These are phyloP conservation scores for Grallaria varia DNA, from an alignment of 2,113 vertebrate genomes.

Conservation along the genomic window DNA sequence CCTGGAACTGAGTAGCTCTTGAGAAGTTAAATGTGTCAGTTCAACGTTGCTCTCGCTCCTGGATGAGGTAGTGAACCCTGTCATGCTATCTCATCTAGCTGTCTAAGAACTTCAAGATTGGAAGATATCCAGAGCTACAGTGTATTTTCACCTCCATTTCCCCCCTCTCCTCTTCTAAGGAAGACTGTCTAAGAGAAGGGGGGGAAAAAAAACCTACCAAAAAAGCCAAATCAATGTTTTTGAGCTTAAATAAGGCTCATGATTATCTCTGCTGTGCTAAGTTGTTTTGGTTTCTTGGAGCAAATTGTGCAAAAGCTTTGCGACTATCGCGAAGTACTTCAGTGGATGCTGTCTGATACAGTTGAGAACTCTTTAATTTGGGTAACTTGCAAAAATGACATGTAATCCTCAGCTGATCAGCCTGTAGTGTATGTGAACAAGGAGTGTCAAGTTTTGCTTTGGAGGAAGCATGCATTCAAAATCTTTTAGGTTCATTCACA, in stretches of 20 bases:
- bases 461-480: background rate
- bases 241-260: background rate
- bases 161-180: background rate
- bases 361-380: background rate
- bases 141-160: background rate
- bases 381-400: background rate
- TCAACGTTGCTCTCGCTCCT: background rate
- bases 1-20: background rate
- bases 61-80: background rate
- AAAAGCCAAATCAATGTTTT: background rate
- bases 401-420: background rate
- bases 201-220: background rate
- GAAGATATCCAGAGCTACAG: background rate
- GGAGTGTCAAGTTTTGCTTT: background rate
- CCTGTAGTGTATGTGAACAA: background rate
- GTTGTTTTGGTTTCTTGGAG: background rate
- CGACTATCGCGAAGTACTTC: background rate
- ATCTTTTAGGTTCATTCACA: background rate
- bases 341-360: background rate
- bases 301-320: background rate
- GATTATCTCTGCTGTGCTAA: constrained; percentile 1
- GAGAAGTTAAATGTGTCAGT: background rate
- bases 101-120: background rate
- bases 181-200: background rate
- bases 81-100: background rate